These are phyloP conservation scores for Sus scrofa DNA, from an alignment of 2,113 vertebrate genomes.

Conservation along the genomic window DNA sequence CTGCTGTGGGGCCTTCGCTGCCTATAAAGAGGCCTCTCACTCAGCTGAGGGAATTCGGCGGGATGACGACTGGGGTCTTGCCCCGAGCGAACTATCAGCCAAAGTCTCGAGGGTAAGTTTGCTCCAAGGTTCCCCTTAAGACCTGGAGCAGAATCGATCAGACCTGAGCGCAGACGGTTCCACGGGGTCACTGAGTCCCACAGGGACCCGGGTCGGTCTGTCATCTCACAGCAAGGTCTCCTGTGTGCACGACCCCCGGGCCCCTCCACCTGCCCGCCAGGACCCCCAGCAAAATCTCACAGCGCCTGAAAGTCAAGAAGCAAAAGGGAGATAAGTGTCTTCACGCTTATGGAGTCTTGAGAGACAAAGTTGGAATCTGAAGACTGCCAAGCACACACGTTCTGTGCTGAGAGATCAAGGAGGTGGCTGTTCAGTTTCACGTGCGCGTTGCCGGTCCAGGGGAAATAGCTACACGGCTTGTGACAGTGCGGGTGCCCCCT, in stretches of 20 bases:
- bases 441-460: background rate
- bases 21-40: background rate
- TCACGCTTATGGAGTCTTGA: background rate
- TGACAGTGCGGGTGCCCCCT: background rate
- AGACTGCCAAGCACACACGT: background rate
- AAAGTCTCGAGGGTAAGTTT: background rate
- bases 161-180: background rate
- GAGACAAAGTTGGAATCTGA: background rate
- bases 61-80: background rate
- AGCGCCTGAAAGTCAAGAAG: background rate
- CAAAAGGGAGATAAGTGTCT: background rate
- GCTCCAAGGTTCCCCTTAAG: background rate
- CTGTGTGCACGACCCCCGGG: fast-evolving
- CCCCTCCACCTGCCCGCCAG: background rate
- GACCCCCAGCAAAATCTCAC: background rate
- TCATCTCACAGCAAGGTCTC: background rate
- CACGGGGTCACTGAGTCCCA: background rate
- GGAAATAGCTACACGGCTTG: fast-evolving
- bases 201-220: background rate
- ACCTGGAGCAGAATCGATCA: background rate
- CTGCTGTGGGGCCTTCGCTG: too few species aligned
- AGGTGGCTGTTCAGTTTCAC: background rate
- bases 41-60: background rate
- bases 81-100: background rate
- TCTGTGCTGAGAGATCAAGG: background rate